Evolutionary conservation across 2,888 invertebrate species (phyloP).

Genomic region (Agriopis aurantiaria): DNA sequence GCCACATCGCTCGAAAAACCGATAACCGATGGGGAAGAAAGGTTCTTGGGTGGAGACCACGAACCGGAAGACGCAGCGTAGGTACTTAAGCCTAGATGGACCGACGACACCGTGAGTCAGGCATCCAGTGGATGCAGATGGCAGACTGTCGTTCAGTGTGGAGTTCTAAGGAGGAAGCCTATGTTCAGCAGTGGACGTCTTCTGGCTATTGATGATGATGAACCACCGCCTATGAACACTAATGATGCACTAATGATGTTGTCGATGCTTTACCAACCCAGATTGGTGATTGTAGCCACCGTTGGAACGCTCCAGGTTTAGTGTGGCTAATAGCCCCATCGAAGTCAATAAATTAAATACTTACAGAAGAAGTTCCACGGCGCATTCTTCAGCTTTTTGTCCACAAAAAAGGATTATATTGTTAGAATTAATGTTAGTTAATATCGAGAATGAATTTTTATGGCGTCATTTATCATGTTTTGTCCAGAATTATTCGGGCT

Average conservation of each 20-base stretch:
- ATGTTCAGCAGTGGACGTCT: too few relatives aligned
- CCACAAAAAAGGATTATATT: conserved; percentile 36
- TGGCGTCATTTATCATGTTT: conserved; percentile 42
- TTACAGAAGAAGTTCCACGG: conserved; percentile 1
- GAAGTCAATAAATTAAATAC: conserved; percentile 29
- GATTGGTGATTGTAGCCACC: neutral
- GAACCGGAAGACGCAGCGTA: too few relatives aligned
- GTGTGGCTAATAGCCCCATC: conserved; percentile 35
- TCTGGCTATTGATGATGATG: neutral
- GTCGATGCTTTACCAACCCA: too few relatives aligned
- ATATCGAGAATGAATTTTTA: conserved; percentile 42
- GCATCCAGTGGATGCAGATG: too few relatives aligned
- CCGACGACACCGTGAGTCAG: too few relatives aligned
- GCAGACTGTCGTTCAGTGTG: too few relatives aligned
- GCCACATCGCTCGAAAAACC: too few relatives aligned
- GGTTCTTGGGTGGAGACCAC: too few relatives aligned
- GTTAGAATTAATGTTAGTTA: conserved; percentile 43
- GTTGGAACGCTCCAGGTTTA: neutral
- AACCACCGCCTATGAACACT: neutral
- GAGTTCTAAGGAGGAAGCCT: too few relatives aligned
- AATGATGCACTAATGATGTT: too few relatives aligned
- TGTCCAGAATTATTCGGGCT: conserved; percentile 16
- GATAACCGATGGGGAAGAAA: too few relatives aligned
- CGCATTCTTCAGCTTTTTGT: conserved; percentile 33
- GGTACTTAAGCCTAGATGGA: too few relatives aligned